Conservation (phyloP, 2,888 invertebrate species). For the Trissolcus brochymenae region DNA sequence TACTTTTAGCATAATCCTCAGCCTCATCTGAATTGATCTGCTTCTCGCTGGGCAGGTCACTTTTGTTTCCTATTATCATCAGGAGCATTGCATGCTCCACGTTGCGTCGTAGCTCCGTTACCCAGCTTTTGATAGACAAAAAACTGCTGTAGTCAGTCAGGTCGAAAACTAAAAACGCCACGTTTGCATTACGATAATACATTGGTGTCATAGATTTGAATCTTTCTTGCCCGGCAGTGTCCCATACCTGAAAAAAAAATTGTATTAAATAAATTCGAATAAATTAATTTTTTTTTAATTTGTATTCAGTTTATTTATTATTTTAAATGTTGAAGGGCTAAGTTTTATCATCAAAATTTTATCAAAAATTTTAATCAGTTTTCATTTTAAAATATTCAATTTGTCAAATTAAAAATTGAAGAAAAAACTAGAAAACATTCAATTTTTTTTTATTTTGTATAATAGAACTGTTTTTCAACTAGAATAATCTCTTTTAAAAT, state of each 20-base stretch:
- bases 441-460: too few species aligned
- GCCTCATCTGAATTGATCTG: conserved; percentile 84
- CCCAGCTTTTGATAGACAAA: conserved; percentile 90
- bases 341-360: too few species aligned
- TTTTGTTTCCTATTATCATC: conserved; percentile 90
- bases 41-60: conserved; percentile 83
- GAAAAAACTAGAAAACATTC: too few species aligned
- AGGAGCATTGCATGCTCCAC: conserved; percentile 88
- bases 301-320: not conserved
- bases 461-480: not conserved
- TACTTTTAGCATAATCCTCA: conserved; percentile 84
- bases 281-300: not conserved
- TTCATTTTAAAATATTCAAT: too few species aligned
- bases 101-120: conserved; percentile 86
- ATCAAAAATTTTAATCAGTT: too few species aligned
- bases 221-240: conserved; percentile 91
- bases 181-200: conserved; percentile 95
- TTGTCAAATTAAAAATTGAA: too few species aligned
- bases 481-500: not conserved
- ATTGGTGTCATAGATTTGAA: conserved; percentile 95
- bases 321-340: not conserved
- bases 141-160: conserved; percentile 87
- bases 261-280: not conserved
- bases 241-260: conserved; percentile 84
- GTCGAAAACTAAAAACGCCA: conserved; percentile 91